Base-by-base conservation (phyloP, 2,888 invertebrate species). In the Mystacides longicornis region DNA sequence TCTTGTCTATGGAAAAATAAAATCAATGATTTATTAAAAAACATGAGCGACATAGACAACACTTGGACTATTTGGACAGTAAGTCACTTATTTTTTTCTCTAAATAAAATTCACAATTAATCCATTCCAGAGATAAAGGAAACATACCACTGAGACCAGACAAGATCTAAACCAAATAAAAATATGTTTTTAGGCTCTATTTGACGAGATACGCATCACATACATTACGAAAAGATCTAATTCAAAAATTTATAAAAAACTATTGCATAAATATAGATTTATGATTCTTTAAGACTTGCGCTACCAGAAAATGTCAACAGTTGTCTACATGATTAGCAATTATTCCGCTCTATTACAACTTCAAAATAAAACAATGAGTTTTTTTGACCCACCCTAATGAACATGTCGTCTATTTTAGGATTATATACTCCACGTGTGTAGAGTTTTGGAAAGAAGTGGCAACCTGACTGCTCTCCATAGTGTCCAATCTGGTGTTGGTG, bases 391-490 rank as follows among this genome's bases (percentile, higher is more conserved):
- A 37, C 16, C 14, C 37, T 37, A 37, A 7, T 14, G 3, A 3
- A 37, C n/a, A 37, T 37, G 27, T 27, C 3, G 37, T 37, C 14
- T 7, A 20, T 55, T 57, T 20, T 66, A 82, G 78, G 79, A 82
- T 55, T 83, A 86, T 66, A 73, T 90, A 62, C 78, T 83, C 67
- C 80, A 82, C 64, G 78, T 83, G 0, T 89, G 90, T 67, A 81
- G 84, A 22, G 82, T 83, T 62, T 72, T 91, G 49, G 88, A 89
- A 67, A 79, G 79, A 62, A 81, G 81, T 56, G 79, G 82, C 59
- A 78, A 84, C 5, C 71, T 87, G 14, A 81, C 89, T 58, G 83
- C 83, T n/a, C 71, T 91, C 4, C 89, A 89, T 71, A 81, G 83
- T 58, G 69, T 90, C 45, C 90, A 90, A 67, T 73, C 83, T 50